A percentile compares a stretch with the other conserved stretches of the same genome.
Conservation (phyloP, 2,113 vertebrate genomes). For the Phalacrocorax carbo region DNA sequence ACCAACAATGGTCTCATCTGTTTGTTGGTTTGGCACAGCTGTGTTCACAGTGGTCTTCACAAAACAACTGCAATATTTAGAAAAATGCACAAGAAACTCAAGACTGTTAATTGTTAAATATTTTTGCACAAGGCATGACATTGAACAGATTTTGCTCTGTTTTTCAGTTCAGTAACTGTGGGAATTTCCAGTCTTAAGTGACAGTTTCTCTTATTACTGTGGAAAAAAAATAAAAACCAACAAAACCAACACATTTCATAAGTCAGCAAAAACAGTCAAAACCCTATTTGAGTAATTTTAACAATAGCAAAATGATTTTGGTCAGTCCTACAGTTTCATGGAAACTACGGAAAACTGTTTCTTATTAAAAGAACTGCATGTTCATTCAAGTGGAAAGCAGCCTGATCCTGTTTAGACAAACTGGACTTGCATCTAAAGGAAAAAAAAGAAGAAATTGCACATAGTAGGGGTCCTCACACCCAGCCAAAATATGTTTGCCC, state of each 20-base stretch:
- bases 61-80: conserved; percentile 51
- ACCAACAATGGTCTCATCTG: conserved; percentile 23
- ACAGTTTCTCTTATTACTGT: background rate
- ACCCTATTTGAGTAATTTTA: background rate
- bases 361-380: background rate
- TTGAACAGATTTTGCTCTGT: conserved; percentile 19
- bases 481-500: background rate
- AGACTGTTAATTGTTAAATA: conserved; percentile 16
- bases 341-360: background rate
- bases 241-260: background rate
- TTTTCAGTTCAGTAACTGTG: conserved; percentile 27
- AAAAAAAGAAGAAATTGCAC: background rate
- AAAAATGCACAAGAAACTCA: background rate
- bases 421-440: background rate
- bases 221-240: background rate
- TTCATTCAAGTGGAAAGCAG: conserved; percentile 6
- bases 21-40: conserved; percentile 43
- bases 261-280: background rate
- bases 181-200: conserved; percentile 23
- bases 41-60: conserved; percentile 5
- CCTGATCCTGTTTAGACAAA: conserved; percentile 33
- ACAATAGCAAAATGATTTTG: background rate
- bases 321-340: background rate
- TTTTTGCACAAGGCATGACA: conserved; percentile 19
- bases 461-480: background rate